Conservation (phyloP, 2,888 invertebrate species). For the Drosophila incognita region DNA sequence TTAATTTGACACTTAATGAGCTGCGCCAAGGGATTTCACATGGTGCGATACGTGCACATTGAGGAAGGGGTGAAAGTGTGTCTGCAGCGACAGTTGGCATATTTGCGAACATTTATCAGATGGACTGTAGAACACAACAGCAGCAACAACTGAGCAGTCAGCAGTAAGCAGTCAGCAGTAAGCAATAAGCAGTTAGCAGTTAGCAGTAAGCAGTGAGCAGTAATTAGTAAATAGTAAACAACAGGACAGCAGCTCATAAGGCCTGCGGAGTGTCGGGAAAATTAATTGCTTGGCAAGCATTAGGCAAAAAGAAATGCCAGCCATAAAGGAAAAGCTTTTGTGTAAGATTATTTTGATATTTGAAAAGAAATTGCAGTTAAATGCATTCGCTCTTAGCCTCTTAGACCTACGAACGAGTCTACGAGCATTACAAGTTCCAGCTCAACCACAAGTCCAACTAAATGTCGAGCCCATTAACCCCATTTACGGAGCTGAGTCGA, state of each 20-base stretch:
- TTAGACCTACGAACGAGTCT: background rate
- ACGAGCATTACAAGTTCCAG: background rate
- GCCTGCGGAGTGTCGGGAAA: constrained; percentile 43
- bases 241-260: constrained; percentile 4
- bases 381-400: constrained; percentile 43
- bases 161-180: background rate
- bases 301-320: constrained; percentile 32
- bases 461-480: constrained; percentile 50
- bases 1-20: constrained; percentile 57
- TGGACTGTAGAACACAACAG: constrained; percentile 37
- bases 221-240: constrained; percentile 8
- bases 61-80: constrained; percentile 31
- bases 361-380: constrained; percentile 57
- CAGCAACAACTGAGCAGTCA: background rate
- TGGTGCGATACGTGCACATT: constrained; percentile 45
- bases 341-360: constrained; percentile 45
- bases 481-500: constrained; percentile 39
- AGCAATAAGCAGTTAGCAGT: background rate
- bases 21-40: constrained; percentile 29
- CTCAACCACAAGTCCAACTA: constrained; percentile 7
- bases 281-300: constrained; percentile 53
- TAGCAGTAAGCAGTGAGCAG: background rate
- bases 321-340: constrained; percentile 52
- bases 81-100: constrained; percentile 19
- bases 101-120: constrained; percentile 48